phyloP scores from a whole-genome alignment of 2,113 vertebrate species.

The Chionodraco myersi region DNA sequence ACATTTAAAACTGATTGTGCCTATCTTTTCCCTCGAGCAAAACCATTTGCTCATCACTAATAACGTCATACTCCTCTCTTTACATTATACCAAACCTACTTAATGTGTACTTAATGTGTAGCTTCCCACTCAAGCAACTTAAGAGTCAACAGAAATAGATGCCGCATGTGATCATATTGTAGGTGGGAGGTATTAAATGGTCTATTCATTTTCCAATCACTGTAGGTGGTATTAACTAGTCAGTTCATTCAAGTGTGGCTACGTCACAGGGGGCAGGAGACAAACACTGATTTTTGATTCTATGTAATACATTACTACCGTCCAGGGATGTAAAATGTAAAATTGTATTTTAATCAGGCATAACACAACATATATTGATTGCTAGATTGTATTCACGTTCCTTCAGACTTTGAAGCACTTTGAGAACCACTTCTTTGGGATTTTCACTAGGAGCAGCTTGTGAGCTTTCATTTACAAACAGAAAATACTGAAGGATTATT shows the following conservation, averaged over 20 bases:
- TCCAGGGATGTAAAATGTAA: conserved; percentile 9
- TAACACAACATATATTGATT: conserved; percentile 14
- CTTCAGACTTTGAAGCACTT: conserved; percentile 1
- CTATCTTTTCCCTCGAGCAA: not conserved
- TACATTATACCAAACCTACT: conserved; percentile 18
- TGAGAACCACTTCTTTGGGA: not conserved
- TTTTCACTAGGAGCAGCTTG: not conserved
- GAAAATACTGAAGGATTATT: conserved; percentile 1
- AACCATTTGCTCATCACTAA: conserved; percentile 14
- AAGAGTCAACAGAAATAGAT: conserved; percentile 13
- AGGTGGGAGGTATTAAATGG: conserved; percentile 24
- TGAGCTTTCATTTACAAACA: conserved; percentile 6
- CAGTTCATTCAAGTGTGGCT: conserved; percentile 40
- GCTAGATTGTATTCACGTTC: conserved; percentile 11
- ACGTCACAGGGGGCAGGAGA: conserved; percentile 9
- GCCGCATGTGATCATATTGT: conserved; percentile 27
- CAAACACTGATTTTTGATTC: conserved; percentile 44
- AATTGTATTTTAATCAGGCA: not conserved
- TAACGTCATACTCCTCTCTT: conserved; percentile 1
- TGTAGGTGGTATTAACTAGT: conserved; percentile 30
- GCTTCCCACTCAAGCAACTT: conserved; percentile 27
- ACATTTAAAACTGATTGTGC: not conserved
- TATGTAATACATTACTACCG: conserved; percentile 4
- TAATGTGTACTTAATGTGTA: conserved; percentile 30
- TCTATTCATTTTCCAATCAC: conserved; percentile 59